Evolutionary conservation across 2,113 vertebrate species (phyloP).

Genomic region (Nycticryphes semicollaris): DNA sequence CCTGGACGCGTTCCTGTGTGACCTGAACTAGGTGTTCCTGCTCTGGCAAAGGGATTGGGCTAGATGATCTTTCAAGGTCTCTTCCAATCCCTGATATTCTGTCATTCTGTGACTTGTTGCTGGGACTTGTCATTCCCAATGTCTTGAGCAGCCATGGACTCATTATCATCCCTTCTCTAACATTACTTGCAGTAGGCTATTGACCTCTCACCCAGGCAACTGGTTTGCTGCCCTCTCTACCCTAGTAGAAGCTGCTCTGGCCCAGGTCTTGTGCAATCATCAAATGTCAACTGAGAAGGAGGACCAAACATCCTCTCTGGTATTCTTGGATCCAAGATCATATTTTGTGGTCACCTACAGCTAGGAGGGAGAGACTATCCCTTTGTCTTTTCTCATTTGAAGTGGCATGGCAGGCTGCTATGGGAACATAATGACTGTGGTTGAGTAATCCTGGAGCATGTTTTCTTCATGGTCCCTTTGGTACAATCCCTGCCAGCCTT

Average conservation of each 20-base stretch:
- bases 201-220: background rate
- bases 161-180: background rate
- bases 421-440: background rate
- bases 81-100: no score
- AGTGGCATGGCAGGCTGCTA: background rate
- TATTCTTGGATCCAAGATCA: background rate
- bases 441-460: background rate
- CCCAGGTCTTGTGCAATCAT: background rate
- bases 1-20: no score
- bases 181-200: no score
- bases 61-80: no score
- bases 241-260: background rate
- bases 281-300: background rate
- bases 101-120: background rate
- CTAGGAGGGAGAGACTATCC: background rate
- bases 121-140: background rate
- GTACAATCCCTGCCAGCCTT: background rate
- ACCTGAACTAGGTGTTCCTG: no score
- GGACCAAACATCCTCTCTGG: accelerated
- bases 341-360: background rate
- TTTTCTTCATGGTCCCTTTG: background rate
- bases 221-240: background rate
- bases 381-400: background rate
- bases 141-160: background rate
- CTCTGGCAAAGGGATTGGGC: no score